Evolutionary conservation across 2,113 vertebrate species (phyloP), one percentile per base, ranked within the genome.

Genomic region (Gobiocypris rarus): DNA sequence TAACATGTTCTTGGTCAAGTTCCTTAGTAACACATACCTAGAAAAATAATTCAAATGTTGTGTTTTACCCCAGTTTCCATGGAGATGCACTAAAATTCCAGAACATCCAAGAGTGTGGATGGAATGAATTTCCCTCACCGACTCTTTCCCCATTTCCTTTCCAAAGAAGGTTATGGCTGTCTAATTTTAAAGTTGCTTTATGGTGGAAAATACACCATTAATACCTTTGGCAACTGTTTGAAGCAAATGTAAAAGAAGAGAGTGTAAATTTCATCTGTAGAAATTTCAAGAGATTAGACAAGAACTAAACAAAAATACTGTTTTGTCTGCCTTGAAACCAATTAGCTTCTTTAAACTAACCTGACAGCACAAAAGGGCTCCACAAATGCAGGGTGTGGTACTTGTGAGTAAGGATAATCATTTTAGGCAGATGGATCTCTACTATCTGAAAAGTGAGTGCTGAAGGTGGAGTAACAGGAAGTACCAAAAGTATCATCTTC

Each of bases 61-160:
- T 94, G 94, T 94, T 94, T 93, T 92, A 88, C 90, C 90, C 91
- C 87, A 70, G 92, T 93, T 92, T 92, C 92, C 90, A 93, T 92
- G 88, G 93, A 92, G 92, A 95, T 92, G 91, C 91, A 92, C 93
- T 88, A 93, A 93, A 91, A 95, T 94, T 93, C 91, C 89, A 92
- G 91, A 94, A 94, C 93, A 92, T 94, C 93, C 91, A 89, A 38
- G 87, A 91, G 91, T 86, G 87, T 83, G 84, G 81, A 80, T 90
- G 93, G 92, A 94, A 93, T 93, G 90, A 88, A 86, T 86, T 88
- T 88, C 90, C 90, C 81, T 89, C 91, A 75, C 74, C 31, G 38
- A 61, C 11, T 84, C 61, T 87, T 84, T 58, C 78, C 58, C 84
- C 74, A 63, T 77, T 76, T 84, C 54, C 85, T 87, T 92, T 92